Conservation (phyloP, 2,888 invertebrate genomes). For the Apamea anceps region DNA sequence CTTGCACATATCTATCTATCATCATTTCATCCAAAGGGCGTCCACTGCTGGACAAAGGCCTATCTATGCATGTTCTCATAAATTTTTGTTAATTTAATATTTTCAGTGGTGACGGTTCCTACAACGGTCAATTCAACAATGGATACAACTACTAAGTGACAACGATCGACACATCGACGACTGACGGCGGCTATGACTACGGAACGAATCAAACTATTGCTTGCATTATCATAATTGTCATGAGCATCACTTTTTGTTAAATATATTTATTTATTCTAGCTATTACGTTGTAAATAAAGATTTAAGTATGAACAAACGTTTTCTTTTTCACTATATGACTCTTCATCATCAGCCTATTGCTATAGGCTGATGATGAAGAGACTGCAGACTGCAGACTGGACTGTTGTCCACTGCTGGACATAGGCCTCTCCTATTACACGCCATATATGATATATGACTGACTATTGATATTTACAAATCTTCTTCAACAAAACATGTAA, state of each 20-base stretch:
- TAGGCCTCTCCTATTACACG: no score
- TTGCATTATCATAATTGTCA: slow-evolving; percentile 9
- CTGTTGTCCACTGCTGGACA: no score
- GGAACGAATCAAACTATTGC: slow-evolving; percentile 1
- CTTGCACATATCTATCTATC: neutral
- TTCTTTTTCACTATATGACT: neutral
- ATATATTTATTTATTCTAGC: slow-evolving; percentile 29
- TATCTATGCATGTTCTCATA: neutral
- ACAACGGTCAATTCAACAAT: slow-evolving; percentile 73
- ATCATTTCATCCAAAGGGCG: neutral
- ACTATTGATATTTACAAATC: neutral
- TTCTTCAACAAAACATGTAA: no score
- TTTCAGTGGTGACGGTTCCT: slow-evolving; percentile 75
- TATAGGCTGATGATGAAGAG: no score
- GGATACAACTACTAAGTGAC: slow-evolving; percentile 72
- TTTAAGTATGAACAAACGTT: slow-evolving; percentile 19
- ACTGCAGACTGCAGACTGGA: no score
- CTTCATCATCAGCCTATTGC: no score
- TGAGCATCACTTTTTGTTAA: slow-evolving; percentile 64
- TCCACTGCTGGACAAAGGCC: neutral
- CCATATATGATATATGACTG: no score
- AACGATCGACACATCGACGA: slow-evolving; percentile 20
- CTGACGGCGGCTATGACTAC: neutral
- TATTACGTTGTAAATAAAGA: slow-evolving; percentile 68
- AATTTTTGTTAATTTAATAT: slow-evolving; percentile 34